Evolutionary conservation across 2,113 vertebrate species (phyloP).

Genomic region (Chinchilla lanigera): DNA sequence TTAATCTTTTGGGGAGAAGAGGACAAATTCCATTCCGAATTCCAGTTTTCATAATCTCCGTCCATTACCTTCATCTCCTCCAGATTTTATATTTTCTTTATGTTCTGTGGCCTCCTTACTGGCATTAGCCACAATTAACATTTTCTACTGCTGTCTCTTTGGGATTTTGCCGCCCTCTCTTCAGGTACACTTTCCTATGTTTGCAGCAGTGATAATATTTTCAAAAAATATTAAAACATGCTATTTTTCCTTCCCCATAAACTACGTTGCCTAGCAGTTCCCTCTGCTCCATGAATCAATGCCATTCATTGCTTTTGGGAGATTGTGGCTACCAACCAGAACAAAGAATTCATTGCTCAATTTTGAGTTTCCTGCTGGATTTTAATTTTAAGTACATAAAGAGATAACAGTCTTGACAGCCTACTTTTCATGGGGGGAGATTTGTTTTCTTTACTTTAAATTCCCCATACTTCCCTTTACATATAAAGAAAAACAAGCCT

Average conservation of each 20-base stretch:
- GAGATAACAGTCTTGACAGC: conserved; percentile 67
- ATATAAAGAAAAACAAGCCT: neutral
- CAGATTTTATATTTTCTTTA: conserved; percentile 40
- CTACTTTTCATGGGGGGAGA: conserved; percentile 63
- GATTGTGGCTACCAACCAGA: conserved; percentile 63
- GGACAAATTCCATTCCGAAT: conserved; percentile 9
- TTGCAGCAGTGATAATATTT: conserved; percentile 70
- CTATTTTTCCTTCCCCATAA: conserved; percentile 75
- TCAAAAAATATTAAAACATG: conserved; percentile 76
- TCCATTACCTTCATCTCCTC: neutral
- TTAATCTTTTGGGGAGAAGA: neutral
- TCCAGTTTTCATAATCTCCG: neutral
- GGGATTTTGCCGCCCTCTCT: conserved; percentile 42
- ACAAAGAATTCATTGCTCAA: conserved; percentile 78
- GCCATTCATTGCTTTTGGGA: conserved; percentile 70
- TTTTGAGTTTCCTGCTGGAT: conserved; percentile 47
- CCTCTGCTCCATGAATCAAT: conserved; percentile 68
- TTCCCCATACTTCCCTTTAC: conserved; percentile 13
- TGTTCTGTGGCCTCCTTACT: neutral
- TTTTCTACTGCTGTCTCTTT: neutral
- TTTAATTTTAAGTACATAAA: conserved; percentile 43
- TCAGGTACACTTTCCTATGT: conserved; percentile 52
- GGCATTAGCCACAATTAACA: neutral
- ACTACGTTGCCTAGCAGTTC: conserved; percentile 63
- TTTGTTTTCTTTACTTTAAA: conserved; percentile 49